These are phyloP conservation scores for Cerastoderma edule DNA, from an alignment of 2,888 invertebrate genomes.

Conservation along the genomic window DNA sequence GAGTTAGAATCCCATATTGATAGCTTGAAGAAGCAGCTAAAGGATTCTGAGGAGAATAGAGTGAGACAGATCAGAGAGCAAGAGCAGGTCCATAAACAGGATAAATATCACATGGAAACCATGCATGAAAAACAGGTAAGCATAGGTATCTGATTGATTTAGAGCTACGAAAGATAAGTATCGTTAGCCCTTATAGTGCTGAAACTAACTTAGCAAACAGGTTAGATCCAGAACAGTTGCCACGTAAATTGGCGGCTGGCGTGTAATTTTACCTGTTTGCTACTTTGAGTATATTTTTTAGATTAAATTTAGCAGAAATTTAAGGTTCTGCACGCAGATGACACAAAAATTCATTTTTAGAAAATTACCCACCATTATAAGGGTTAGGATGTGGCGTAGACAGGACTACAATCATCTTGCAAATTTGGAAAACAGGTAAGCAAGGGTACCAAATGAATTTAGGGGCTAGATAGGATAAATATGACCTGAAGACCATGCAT, in stretches of 20 bases:
- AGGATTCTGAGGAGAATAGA: conserved; percentile 78
- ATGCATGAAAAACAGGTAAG: conserved; percentile 82
- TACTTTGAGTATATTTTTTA: no score
- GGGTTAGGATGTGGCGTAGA: no score
- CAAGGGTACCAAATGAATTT: no score
- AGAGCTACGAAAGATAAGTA: background rate
- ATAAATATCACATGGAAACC: conserved; percentile 78
- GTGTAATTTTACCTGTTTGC: no score
- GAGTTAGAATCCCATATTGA: conserved; percentile 79
- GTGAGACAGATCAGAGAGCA: conserved; percentile 80
- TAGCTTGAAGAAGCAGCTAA: conserved; percentile 76
- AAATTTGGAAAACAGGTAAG: no score
- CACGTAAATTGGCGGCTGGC: no score
- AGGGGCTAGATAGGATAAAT: background rate
- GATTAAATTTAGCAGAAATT: no score
- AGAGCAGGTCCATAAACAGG: conserved; percentile 80
- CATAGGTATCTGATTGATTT: background rate
- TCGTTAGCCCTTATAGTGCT: background rate
- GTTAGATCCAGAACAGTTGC: no score
- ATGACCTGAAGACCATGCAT: background rate
- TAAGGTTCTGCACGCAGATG: no score
- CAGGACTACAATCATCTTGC: no score
- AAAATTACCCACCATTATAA: no score
- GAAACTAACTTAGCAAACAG: background rate
- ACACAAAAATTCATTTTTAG: no score